Evolutionary conservation across 1,140 invertebrate species (phyloP), one percentile per base, ranked within the genome.

Genomic region (Liolophura sinensis): DNA sequence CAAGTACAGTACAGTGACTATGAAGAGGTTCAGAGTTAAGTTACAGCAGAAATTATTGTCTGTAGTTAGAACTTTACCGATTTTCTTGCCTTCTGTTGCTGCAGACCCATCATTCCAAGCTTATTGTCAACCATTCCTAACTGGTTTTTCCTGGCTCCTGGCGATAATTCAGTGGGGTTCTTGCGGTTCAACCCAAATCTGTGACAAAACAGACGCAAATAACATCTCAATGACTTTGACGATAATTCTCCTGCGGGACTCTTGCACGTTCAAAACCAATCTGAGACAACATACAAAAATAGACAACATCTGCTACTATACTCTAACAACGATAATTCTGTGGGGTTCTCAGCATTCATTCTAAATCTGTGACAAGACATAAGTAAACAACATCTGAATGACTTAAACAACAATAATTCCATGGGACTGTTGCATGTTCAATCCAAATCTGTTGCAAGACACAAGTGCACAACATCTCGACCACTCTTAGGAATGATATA

Each of bases 131-230:
- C 31, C 31, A 40, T 40, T 40, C 31, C 31, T 40, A 40, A 40
- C 31, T 40, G 64, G 25, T 59, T 56, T 24, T 70, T 73, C 61
- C 68, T 62, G 5, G 71, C 64, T 25, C 71, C 71, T 20, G 71
- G 71, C 16, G 71, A 73, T 40, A 73, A 40, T 57, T 73, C 71
- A 18, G 60, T 58, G 7, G 62, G 48, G 22, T 46, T 51, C 27
- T 68, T 68, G 18, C 66, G 52, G 47, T 63, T 58, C 18, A 71
- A 46, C 46, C 69, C 69, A 61, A 67, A 71, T 49, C 69, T 71
- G 52, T 15, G 60, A 65, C 11, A n/a, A 57, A 18, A 25, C 20
- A 31, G 16, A 62, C 16, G n/a, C n/a, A n/a, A n/a, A n/a, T n/a
- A n/a, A n/a, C n/a, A n/a, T n/a, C n/a, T n/a, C n/a, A n/a, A n/a